A percentile compares a stretch with the other conserved stretches of the same genome.
Evolutionary conservation across 2,888 invertebrate genomes (phyloP).

Genomic region (Allolobophora icterica): DNA sequence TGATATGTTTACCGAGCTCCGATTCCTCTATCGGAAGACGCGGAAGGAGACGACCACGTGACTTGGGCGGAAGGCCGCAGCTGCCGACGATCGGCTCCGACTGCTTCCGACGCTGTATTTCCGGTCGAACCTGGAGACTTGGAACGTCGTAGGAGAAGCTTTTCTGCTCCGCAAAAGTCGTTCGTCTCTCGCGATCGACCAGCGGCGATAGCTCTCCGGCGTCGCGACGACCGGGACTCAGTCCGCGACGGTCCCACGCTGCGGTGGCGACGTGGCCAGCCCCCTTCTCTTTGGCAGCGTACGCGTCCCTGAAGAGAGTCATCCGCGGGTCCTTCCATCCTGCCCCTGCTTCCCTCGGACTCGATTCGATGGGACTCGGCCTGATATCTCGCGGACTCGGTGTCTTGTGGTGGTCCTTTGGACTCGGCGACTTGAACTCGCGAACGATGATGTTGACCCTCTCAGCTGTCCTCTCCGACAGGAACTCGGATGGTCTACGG

Average conservation of each 20-base stretch:
- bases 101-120: conserved; percentile 37
- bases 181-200: conserved; percentile 25
- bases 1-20: conserved; percentile 23
- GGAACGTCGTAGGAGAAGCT: conserved; percentile 45
- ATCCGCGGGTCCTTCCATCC: conserved; percentile 24
- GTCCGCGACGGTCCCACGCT: neutral
- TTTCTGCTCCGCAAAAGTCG: conserved; percentile 42
- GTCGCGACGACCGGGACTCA: neutral
- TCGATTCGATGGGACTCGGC: neutral
- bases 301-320: neutral
- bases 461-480: neutral
- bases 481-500: neutral
- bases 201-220: neutral
- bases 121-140: conserved; percentile 27
- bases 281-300: neutral
- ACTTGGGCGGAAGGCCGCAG: neutral
- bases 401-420: neutral
- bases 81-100: conserved; percentile 43
- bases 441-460: neutral
- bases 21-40: conserved; percentile 29
- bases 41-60: conserved; percentile 29
- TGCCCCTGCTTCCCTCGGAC: neutral
- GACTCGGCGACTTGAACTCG: conserved; percentile 26
- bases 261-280: neutral
- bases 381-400: neutral